Base-by-base conservation (phyloP, 2,888 invertebrate species). In the Sycophila texana region DNA sequence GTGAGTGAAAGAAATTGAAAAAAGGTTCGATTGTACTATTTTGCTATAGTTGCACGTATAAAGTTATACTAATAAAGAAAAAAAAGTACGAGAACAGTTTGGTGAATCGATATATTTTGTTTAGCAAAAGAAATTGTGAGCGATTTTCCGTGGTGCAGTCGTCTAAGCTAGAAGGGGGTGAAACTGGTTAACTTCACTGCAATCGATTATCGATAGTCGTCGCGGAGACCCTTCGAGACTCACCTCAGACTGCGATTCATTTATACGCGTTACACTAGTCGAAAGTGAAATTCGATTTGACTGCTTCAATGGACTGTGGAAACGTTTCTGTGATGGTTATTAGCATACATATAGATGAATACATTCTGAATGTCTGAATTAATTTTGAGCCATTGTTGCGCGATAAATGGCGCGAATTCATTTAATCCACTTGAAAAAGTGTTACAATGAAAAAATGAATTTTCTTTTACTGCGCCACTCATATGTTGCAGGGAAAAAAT, bases 201-300 rank as follows among this genome's bases (percentile, higher is more conserved):
- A 47, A 78, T 78, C 78, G 78, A 78, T 78, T 74, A 74, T 78
- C 73, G 78, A 78, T 74, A 68, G 57, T 74, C 20, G 63, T 4
- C 55, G 26, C 67, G 16, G n/a, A 30, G 20, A 77, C 53, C 30
- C 55, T 30, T 26, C 51, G 16, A 49, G 39, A 60, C 58, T 71
- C 12, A 49, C 47, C 65, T 57, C n/a, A 12, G 60, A 5, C 47
- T 55, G n/a, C 18, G 49, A 10, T 22, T 18, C 55, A 57, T 67
- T 53, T 60, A 55, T n/a, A 66, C 72, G 67, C 51, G 72, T 73
- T 76, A 63, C 61, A 20, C 49, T 18, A 39, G n/a, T 65, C 13
- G 67, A 73, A 77, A 60, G 77, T 77, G 67, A 77, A 73, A 77
- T 72, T 73, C 72, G 18, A 77, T 77, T 67, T 72, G 47, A n/a